Evolutionary conservation across 1,140 invertebrate species (phyloP).

Genomic region (Ceratina japonica): DNA sequence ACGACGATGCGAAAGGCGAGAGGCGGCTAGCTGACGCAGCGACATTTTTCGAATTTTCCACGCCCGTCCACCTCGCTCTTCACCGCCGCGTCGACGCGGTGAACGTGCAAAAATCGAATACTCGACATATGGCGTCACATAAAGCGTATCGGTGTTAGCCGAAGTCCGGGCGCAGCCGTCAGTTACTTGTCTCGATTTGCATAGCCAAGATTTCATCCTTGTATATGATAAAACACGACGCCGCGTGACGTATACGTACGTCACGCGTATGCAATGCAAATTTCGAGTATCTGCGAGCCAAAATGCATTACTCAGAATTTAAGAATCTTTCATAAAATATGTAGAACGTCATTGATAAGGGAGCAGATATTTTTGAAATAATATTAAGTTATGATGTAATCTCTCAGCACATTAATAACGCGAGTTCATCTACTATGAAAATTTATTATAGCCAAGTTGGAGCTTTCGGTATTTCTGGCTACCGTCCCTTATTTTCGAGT

Average conservation of each 20-base stretch:
- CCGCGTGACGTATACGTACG: background rate
- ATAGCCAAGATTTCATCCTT: slow-evolving; percentile 6
- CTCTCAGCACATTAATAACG: too few species aligned
- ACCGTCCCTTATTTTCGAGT: background rate
- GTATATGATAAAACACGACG: background rate
- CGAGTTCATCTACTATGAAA: too few species aligned
- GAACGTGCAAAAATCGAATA: background rate
- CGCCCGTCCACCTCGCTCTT: too few species aligned
- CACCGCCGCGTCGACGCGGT: background rate
- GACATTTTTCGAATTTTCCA: background rate
- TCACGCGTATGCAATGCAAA: background rate
- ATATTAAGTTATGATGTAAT: too few species aligned
- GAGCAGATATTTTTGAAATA: too few species aligned
- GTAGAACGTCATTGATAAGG: too few species aligned
- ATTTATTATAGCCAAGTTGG: too few species aligned
- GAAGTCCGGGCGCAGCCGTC: too few species aligned
- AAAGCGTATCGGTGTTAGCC: background rate
- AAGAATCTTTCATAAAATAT: too few species aligned
- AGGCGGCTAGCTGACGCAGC: slow-evolving; percentile 14
- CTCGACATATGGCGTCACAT: background rate
- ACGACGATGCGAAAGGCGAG: slow-evolving; percentile 4
- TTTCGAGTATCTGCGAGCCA: too few species aligned
- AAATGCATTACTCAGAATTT: too few species aligned
- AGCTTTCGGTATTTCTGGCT: background rate
- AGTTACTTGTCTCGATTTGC: background rate